These are phyloP conservation scores for Rhaphigaster nebulosa DNA, from an alignment of 2,888 invertebrate genomes.

Conservation along the genomic window DNA sequence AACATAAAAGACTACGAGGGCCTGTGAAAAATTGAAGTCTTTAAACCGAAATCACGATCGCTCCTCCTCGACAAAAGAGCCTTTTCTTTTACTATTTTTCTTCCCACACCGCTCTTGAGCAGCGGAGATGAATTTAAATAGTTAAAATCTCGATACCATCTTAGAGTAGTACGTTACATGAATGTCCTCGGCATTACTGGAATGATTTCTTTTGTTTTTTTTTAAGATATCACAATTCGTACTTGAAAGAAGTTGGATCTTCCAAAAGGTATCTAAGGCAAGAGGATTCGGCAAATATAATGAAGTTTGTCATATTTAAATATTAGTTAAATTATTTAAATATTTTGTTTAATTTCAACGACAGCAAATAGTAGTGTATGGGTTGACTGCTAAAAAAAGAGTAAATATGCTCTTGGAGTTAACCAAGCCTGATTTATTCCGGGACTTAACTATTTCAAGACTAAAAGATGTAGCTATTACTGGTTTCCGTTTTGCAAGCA, in stretches of 20 bases:
- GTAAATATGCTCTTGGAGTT: no score
- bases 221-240: background rate
- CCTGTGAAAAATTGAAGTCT: slow-evolving; percentile 44
- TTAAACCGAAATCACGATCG: slow-evolving; percentile 39
- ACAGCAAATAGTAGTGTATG: no score
- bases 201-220: background rate
- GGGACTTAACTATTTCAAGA: no score
- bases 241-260: background rate
- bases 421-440: no score
- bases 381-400: no score
- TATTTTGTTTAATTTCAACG: no score
- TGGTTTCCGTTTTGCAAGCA: no score
- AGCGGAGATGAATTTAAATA: background rate
- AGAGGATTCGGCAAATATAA: no score
- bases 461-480: no score
- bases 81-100: slow-evolving; percentile 25
- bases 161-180: background rate
- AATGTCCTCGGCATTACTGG: background rate
- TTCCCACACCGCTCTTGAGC: slow-evolving; percentile 18
- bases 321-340: no score
- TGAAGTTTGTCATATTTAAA: no score
- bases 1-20: background rate
- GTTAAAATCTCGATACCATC: background rate
- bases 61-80: background rate
- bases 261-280: background rate